These are phyloP conservation scores for Pluvialis apricaria DNA, from an alignment of 2,113 vertebrate species.

Conservation along the genomic window DNA sequence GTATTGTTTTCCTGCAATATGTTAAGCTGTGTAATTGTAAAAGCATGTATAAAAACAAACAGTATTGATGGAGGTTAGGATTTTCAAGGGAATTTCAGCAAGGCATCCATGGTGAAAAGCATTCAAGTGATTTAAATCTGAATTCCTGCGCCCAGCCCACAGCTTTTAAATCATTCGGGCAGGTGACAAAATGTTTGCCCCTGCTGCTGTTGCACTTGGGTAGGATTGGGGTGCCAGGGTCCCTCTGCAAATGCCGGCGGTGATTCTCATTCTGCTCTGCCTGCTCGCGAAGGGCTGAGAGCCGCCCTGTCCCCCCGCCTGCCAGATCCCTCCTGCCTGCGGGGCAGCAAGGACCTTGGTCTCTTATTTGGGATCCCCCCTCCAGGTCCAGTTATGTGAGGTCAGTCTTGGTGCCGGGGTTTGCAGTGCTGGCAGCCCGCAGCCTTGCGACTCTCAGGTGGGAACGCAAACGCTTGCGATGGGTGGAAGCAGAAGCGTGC, in stretches of 20 bases:
- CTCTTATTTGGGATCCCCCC: not conserved
- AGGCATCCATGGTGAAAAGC: not conserved
- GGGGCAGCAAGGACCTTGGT: not conserved
- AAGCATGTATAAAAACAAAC: not conserved
- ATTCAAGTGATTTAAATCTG: not conserved
- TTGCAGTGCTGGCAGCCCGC: not conserved
- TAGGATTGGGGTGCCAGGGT: not conserved
- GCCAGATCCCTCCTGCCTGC: not conserved
- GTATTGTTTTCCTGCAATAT: not conserved
- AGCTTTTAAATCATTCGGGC: not conserved
- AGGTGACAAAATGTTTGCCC: not conserved
- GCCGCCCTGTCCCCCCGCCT: not conserved
- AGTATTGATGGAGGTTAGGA: not conserved
- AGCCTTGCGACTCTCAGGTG: not conserved
- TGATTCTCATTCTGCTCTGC: not conserved
- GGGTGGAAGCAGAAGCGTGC: not conserved
- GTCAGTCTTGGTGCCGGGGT: not conserved
- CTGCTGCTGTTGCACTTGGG: not conserved
- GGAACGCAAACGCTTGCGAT: not conserved
- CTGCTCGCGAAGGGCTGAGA: not conserved
- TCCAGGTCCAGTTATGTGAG: accelerated
- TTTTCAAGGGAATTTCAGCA: not conserved
- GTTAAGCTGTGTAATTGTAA: not conserved
- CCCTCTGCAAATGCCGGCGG: not conserved
- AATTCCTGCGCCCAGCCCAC: not conserved